Percentiles rank a stretch among this genome's conserved stretches.
phyloP scores from a whole-genome alignment of 2,888 invertebrate genomes.

The Altica lythri region DNA sequence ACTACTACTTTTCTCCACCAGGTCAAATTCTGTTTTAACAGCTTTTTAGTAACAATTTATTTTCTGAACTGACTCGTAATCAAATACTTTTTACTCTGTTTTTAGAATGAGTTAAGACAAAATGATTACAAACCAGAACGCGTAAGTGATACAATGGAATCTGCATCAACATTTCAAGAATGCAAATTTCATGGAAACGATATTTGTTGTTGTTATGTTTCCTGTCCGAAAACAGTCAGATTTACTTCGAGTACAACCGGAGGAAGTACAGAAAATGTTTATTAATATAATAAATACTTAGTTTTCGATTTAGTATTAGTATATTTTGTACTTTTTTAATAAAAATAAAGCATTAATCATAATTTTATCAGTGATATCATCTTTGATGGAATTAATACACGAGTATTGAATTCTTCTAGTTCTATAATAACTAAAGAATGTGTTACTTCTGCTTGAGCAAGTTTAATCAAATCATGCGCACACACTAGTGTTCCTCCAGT shows the following conservation, averaged over 20 bases:
- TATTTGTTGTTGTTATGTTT: conserved; percentile 19
- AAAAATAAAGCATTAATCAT: no score
- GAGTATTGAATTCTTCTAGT: conserved; percentile 72
- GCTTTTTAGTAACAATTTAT: no score
- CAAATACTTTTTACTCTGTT: no score
- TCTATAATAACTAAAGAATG: conserved; percentile 84
- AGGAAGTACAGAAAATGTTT: conserved; percentile 12
- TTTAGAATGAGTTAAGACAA: no score
- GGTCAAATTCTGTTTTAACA: no score
- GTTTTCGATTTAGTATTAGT: no score
- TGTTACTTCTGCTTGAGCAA: conserved; percentile 67
- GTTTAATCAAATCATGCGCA: conserved; percentile 69
- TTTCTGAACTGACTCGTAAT: no score
- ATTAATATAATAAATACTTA: no score
- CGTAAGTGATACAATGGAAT: no score
- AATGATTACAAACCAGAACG: no score
- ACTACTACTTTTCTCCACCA: no score
- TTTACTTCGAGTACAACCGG: conserved; percentile 23
- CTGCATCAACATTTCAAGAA: not conserved
- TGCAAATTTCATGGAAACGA: conserved; percentile 1
- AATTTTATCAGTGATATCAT: conserved; percentile 73
- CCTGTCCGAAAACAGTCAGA: conserved; percentile 27
- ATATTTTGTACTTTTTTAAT: no score
- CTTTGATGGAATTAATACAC: conserved; percentile 68
- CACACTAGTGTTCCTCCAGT: conserved; percentile 89